Evolutionary conservation across 2,797 vertebrate genomes (phyloP).

Genomic region (Galago senegalensis): DNA sequence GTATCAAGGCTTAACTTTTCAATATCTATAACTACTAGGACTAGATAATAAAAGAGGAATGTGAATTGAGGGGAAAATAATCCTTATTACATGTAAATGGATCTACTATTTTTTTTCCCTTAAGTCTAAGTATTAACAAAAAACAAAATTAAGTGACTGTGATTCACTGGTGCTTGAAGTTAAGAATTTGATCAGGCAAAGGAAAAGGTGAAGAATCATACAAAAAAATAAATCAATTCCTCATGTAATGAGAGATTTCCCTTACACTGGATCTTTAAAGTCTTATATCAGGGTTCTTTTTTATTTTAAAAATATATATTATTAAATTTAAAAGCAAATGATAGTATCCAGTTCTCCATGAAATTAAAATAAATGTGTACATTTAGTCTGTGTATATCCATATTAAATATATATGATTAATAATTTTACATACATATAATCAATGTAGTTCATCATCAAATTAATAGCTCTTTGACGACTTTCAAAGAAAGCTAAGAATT

Average conservation of each 20-base stretch:
- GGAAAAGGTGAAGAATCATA: background rate
- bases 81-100: background rate
- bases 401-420: background rate
- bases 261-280: background rate
- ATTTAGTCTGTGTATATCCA: too few relatives aligned
- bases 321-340: background rate
- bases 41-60: background rate
- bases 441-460: background rate
- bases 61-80: background rate
- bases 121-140: conserved; percentile 6
- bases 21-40: conserved; percentile 20
- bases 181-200: conserved; percentile 1
- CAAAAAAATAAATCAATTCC: conserved; percentile 24
- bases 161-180: background rate
- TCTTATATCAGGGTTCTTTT: background rate
- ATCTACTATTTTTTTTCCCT: background rate
- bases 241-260: background rate
- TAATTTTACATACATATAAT: background rate
- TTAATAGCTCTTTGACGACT: background rate
- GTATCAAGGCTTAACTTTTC: background rate
- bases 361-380: background rate
- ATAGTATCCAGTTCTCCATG: background rate
- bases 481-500: background rate
- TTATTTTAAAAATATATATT: background rate
- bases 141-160: conserved; percentile 35